A percentile compares a stretch with the other conserved stretches of the same genome.
Conservation (phyloP, 2,797 vertebrate genomes). For the Orestias chungarensis region DNA sequence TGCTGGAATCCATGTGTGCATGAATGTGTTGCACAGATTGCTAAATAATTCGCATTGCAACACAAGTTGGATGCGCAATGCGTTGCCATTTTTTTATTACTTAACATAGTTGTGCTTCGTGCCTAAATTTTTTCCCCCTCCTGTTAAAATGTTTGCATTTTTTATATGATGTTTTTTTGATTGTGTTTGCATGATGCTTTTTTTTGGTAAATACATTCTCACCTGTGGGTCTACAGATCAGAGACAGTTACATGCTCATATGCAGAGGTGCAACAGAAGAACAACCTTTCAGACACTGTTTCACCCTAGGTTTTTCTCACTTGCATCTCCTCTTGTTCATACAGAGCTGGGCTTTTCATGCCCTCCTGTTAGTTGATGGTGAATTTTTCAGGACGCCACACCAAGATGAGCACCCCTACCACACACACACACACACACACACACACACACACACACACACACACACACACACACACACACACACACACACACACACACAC, state of each 20-base stretch:
- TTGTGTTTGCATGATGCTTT: constrained; percentile 33
- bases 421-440: background rate
- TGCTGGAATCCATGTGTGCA: constrained; percentile 19
- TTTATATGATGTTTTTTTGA: constrained; percentile 1
- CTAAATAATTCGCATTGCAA: constrained; percentile 68
- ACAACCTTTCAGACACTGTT: constrained; percentile 2
- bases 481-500: no score
- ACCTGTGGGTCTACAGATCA: constrained; percentile 32
- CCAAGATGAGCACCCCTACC: constrained; percentile 29
- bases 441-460: no score
- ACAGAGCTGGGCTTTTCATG: constrained; percentile 36
- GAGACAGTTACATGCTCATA: constrained; percentile 4
- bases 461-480: no score
- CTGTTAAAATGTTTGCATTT: constrained; percentile 31
- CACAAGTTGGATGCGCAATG: constrained; percentile 75
- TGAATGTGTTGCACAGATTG: constrained; percentile 35
- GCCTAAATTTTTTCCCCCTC: constrained; percentile 8
- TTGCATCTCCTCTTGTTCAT: constrained; percentile 30
- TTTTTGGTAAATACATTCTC: constrained; percentile 32
- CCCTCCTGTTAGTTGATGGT: constrained; percentile 40
- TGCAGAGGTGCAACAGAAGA: constrained; percentile 21
- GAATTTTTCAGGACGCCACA: constrained; percentile 63
- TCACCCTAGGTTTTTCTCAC: constrained; percentile 6
- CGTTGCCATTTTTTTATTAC: constrained; percentile 52
- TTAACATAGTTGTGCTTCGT: constrained; percentile 39